Evolutionary conservation across 2,113 vertebrate genomes (phyloP).

Genomic region (Turnix velox): DNA sequence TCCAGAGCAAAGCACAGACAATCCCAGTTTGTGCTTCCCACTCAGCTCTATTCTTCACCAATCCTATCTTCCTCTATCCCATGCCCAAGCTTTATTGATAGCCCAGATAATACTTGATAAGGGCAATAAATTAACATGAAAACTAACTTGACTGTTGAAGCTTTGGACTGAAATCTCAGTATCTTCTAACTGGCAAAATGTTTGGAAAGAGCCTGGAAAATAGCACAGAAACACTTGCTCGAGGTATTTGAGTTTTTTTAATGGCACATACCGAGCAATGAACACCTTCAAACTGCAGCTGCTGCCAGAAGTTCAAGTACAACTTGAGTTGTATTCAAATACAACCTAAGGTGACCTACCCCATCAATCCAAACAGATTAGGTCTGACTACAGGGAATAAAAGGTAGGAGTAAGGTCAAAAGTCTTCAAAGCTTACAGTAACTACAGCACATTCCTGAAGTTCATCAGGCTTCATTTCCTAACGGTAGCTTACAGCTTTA

Average conservation of each 20-base stretch:
- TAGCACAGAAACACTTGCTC: neutral
- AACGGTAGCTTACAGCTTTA: neutral
- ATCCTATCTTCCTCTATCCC: fast-evolving
- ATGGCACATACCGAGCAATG: neutral
- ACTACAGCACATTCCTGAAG: neutral
- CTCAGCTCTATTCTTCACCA: neutral
- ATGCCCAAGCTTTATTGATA: fast-evolving
- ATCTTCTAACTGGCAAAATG: neutral
- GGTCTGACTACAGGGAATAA: neutral
- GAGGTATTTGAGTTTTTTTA: neutral
- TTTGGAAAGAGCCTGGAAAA: neutral
- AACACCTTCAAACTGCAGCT: neutral
- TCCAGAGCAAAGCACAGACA: neutral
- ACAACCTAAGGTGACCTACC: neutral
- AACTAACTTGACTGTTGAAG: neutral
- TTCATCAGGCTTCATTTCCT: neutral
- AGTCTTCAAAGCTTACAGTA: neutral
- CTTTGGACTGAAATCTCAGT: neutral
- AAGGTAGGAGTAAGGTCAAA: neutral
- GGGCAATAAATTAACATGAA: neutral
- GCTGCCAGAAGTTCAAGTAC: neutral
- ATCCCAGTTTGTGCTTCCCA: neutral
- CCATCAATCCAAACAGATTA: neutral
- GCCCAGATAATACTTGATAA: neutral
- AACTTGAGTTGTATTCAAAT: fast-evolving